Evolutionary conservation across 2,888 invertebrate genomes (phyloP).

Genomic region (Nesidiocoris tenuis): DNA sequence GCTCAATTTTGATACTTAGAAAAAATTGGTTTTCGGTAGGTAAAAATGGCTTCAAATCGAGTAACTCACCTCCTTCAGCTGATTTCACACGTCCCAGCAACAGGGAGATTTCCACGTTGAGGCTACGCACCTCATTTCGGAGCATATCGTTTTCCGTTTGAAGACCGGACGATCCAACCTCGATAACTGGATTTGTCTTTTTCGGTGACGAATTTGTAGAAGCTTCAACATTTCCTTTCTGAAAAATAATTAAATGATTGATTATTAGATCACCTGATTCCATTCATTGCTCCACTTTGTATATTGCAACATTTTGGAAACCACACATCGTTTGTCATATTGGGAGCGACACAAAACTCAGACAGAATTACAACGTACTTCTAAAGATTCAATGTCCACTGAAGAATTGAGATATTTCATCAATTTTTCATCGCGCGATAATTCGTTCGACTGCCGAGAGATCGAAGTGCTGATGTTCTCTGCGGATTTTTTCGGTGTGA

Average conservation of each 20-base stretch:
- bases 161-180: not conserved
- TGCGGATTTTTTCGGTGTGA: conserved; percentile 15
- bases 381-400: conserved; percentile 33
- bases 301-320: no score
- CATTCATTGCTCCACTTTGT: no score
- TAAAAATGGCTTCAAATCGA: no score
- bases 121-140: conserved; percentile 58
- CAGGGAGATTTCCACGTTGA: conserved; percentile 59
- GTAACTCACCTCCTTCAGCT: conserved; percentile 58
- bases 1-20: no score
- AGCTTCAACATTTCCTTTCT: not conserved
- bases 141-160: conserved; percentile 53
- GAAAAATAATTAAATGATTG: no score
- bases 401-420: conserved; percentile 46
- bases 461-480: not conserved
- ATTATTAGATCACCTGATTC: no score
- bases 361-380: conserved; percentile 6
- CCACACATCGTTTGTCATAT: no score
- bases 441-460: not conserved
- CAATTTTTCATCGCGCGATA: conserved; percentile 45
- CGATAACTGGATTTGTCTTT: not conserved
- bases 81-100: conserved; percentile 57
- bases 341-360: no score
- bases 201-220: not conserved
- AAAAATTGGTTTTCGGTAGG: no score